These are phyloP conservation scores for Cliona cf. orientalis DNA, from an alignment of 37 sponge, comb jelly and placozoan genomes.

Conservation along the genomic window DNA sequence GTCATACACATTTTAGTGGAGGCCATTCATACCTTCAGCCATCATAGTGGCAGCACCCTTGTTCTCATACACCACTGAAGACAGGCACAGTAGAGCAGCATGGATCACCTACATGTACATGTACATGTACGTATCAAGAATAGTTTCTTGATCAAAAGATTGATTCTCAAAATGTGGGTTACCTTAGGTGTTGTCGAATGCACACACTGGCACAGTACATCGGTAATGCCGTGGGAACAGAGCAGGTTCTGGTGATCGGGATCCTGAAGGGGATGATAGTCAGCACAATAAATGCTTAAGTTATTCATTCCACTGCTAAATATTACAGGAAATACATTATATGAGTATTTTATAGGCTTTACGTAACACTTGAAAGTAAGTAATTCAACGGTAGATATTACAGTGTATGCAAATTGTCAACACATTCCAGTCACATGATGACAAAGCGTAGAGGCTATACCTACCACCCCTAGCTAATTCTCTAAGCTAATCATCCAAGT, in stretches of 20 bases:
- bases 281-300: no score
- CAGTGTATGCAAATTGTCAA: no score
- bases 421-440: no score
- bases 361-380: no score
- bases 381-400: no score
- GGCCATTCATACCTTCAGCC: neutral
- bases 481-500: no score
- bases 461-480: no score
- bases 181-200: slow-evolving; percentile 35
- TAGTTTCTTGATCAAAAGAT: neutral
- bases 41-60: neutral
- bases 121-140: neutral
- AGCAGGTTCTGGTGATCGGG: slow-evolving; percentile 43
- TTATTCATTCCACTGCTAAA: no score
- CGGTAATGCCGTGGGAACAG: slow-evolving; percentile 20
- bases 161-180: neutral
- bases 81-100: slow-evolving; percentile 39
- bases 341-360: no score
- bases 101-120: slow-evolving; percentile 10
- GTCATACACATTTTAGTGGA: neutral
- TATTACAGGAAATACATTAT: no score
- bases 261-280: no score
- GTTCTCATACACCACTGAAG: slow-evolving; percentile 27
- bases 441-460: no score
- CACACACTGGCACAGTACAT: neutral